phyloP scores from a whole-genome alignment of 2,113 vertebrate species.

The Hippocampus comes region DNA sequence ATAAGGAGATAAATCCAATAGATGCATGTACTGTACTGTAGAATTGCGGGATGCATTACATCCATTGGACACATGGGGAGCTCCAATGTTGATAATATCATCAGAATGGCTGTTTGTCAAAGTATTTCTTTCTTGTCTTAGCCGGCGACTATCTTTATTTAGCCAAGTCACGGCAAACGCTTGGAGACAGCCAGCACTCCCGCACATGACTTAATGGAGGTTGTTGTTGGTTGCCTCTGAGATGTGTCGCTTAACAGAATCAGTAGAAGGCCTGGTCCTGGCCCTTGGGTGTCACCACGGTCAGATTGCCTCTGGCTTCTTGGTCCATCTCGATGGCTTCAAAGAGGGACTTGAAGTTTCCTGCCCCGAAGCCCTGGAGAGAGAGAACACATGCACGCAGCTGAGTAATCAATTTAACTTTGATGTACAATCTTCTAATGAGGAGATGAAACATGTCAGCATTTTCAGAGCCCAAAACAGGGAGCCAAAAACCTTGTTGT shows the following conservation, averaged over 20 bases:
- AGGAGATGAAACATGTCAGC: constrained; percentile 45
- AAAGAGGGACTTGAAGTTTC: constrained; percentile 83
- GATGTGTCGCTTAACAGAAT: constrained; percentile 23
- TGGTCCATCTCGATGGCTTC: constrained; percentile 82
- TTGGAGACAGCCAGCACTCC: constrained; percentile 1
- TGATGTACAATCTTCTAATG: constrained; percentile 28
- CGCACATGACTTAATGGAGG: neutral
- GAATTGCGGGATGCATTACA: neutral
- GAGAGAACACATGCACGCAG: constrained; percentile 43
- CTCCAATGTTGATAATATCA: neutral
- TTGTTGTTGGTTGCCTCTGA: constrained; percentile 8
- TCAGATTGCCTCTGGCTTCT: constrained; percentile 80
- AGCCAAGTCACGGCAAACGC: constrained; percentile 12
- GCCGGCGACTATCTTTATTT: constrained; percentile 33
- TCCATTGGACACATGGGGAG: neutral
- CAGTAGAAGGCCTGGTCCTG: constrained; percentile 61
- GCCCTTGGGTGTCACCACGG: constrained; percentile 57
- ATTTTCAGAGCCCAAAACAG: constrained; percentile 45
- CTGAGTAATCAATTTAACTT: constrained; percentile 41
- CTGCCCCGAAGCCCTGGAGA: constrained; percentile 79
- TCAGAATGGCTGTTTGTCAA: neutral
- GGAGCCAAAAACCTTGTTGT: constrained; percentile 41
- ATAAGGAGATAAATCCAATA: neutral
- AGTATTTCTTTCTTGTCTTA: neutral
- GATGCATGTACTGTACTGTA: neutral